A percentile compares a stretch with the other conserved stretches of the same genome.
These are phyloP conservation scores for Petrocephalus zakoni DNA, from an alignment of 2,113 vertebrate genomes.

Conservation along the genomic window DNA sequence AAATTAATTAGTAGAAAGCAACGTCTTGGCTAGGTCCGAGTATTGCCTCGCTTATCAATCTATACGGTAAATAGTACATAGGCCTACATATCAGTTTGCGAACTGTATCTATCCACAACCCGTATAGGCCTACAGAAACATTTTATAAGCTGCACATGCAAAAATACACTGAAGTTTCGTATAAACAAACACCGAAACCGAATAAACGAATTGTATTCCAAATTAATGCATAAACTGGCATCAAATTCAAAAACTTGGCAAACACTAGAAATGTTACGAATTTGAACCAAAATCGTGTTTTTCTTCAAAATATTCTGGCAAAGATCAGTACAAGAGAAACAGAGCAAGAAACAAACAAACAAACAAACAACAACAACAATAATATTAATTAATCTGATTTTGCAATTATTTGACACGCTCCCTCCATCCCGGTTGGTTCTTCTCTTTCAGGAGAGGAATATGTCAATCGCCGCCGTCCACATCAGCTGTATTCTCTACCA, in stretches of 20 bases:
- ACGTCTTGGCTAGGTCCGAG: slow-evolving; percentile 40
- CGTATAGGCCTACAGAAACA: slow-evolving; percentile 49
- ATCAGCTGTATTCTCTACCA: neutral
- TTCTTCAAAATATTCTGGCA: neutral
- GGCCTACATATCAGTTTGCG: slow-evolving; percentile 56
- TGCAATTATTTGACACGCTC: too few relatives aligned
- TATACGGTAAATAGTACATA: slow-evolving; percentile 57
- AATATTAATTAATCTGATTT: neutral
- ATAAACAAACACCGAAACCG: slow-evolving; percentile 39
- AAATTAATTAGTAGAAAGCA: slow-evolving; percentile 48
- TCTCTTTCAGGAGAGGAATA: neutral
- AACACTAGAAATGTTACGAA: neutral
- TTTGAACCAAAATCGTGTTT: neutral
- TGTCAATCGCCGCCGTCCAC: neutral
- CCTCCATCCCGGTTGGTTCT: too few relatives aligned
- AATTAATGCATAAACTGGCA: neutral
- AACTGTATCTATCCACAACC: slow-evolving; percentile 62
- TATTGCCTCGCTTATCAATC: slow-evolving; percentile 51
- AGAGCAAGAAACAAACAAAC: neutral
- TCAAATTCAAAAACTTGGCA: neutral
- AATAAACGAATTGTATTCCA: slow-evolving; percentile 1
- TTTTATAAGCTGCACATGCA: slow-evolving; percentile 55
- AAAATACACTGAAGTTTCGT: slow-evolving; percentile 52
- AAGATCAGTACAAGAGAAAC: neutral
- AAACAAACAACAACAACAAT: neutral